phyloP scores from a whole-genome alignment of 2,797 vertebrate genomes.

The Harpagifer antarcticus region DNA sequence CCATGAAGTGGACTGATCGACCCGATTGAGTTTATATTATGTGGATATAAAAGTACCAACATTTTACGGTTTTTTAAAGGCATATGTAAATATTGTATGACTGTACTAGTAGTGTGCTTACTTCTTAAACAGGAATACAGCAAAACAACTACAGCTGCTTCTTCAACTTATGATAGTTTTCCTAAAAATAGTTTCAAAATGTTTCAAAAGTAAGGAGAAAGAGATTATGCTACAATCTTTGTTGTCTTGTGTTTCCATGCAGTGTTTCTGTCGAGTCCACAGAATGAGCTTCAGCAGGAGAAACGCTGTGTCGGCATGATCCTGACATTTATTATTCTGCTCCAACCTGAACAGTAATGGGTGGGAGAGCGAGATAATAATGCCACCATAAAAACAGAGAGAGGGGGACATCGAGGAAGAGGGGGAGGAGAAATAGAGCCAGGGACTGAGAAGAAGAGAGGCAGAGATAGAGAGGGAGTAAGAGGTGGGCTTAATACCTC shows the following conservation, averaged over 20 bases:
- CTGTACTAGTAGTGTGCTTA: not conserved
- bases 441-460: conserved; percentile 20
- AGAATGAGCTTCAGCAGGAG: conserved; percentile 67
- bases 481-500: conserved; percentile 73
- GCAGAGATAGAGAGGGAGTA: conserved; percentile 47
- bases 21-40: too few species aligned
- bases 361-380: conserved; percentile 78
- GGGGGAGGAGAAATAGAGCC: conserved; percentile 46
- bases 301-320: conserved; percentile 78
- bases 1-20: too few species aligned
- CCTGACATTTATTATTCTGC: conserved; percentile 78
- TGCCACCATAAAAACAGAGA: conserved; percentile 77
- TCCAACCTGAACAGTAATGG: conserved; percentile 79
- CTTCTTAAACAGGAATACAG: not conserved
- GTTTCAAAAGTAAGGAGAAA: conserved; percentile 10
- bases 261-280: conserved; percentile 74
- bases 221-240: conserved; percentile 26
- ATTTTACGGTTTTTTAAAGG: not conserved
- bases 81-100: not conserved
- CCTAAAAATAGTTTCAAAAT: not conserved
- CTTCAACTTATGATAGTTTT: not conserved
- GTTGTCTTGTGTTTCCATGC: conserved; percentile 57
- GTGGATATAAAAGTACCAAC: not conserved
- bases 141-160: not conserved
- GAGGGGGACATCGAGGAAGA: conserved; percentile 53